Percentiles rank a stretch among this genome's conserved stretches.
Evolutionary conservation across 92 coral and sea anemone genomes (phyloP).

Genomic region (Porites cylindrica): DNA sequence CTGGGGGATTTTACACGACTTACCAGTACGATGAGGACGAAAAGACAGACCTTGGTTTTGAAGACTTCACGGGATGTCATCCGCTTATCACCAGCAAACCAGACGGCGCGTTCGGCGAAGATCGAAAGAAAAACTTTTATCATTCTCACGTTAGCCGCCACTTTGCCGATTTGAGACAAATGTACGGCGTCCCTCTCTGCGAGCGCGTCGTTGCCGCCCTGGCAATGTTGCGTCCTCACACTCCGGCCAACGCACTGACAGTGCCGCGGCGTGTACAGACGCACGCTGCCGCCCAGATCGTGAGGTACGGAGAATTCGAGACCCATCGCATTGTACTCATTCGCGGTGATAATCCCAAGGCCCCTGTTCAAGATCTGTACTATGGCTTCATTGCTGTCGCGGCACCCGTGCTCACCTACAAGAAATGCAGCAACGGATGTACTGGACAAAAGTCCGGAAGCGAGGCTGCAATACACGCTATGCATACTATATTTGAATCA

Average conservation of each 20-base stretch:
- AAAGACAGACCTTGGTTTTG: not conserved
- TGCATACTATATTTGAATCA: too few relatives aligned
- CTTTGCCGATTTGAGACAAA: conserved; percentile 1
- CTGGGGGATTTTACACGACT: not conserved
- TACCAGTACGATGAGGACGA: not conserved
- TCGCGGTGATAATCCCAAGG: not conserved
- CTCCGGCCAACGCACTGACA: conserved; percentile 8
- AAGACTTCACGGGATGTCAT: not conserved
- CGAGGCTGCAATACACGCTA: too few relatives aligned
- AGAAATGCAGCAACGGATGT: not conserved
- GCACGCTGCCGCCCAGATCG: conserved; percentile 12
- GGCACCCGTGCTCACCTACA: conserved; percentile 8
- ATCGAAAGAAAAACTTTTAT: not conserved
- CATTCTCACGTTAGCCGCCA: conserved; percentile 32
- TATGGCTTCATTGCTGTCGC: conserved; percentile 12
- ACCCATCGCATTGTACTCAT: conserved; percentile 25
- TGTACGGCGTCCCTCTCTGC: not conserved
- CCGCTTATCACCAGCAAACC: conserved; percentile 1
- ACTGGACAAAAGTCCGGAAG: too few relatives aligned
- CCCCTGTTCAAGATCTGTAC: not conserved
- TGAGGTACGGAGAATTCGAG: conserved; percentile 4
- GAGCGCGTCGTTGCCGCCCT: conserved; percentile 27
- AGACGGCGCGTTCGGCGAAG: not conserved
- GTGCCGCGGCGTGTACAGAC: not conserved
- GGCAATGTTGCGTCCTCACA: conserved; percentile 2